A percentile compares a stretch with the other conserved stretches of the same genome.
phyloP scores from a whole-genome alignment of 1,140 invertebrate species.

The Calosoma granatense region DNA sequence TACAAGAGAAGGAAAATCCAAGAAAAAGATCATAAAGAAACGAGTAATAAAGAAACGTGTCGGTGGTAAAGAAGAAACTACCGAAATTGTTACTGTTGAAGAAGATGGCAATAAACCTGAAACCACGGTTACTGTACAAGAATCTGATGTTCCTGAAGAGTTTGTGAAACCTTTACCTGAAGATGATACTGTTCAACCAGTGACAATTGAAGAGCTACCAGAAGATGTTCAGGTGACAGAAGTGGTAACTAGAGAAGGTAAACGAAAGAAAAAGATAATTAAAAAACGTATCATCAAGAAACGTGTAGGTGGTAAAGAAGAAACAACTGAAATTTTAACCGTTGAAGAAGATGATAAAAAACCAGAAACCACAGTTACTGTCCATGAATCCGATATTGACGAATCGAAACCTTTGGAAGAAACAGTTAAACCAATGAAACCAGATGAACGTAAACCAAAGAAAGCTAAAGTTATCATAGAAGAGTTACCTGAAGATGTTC shows the following conservation, averaged over 20 bases:
- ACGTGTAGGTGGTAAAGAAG: constrained; percentile 23
- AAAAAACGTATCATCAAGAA: constrained; percentile 31
- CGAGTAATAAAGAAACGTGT: constrained; percentile 20
- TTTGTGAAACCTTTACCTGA: constrained; percentile 7
- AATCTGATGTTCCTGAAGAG: constrained; percentile 16
- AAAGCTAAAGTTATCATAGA: constrained; percentile 23
- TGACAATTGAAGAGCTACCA: constrained; percentile 29
- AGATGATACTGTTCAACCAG: background rate
- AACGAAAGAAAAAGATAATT: constrained; percentile 27
- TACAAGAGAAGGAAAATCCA: constrained; percentile 13
- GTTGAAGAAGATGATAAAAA: constrained; percentile 24
- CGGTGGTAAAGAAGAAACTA: constrained; percentile 20
- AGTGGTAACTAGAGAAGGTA: constrained; percentile 23
- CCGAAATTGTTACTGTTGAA: constrained; percentile 23
- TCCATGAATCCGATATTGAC: constrained; percentile 14
- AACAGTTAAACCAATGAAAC: constrained; percentile 11
- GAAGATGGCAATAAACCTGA: constrained; percentile 24
- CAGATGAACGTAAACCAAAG: constrained; percentile 16
- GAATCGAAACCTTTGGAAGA: constrained; percentile 30
- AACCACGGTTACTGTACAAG: constrained; percentile 20
- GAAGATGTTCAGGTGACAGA: constrained; percentile 30
- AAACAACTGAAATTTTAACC: constrained; percentile 22
- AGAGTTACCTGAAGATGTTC: constrained; percentile 30
- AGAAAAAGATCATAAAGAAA: constrained; percentile 17
- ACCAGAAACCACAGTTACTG: constrained; percentile 27